Base-by-base conservation (phyloP, 2,888 invertebrate genomes). In the Eupelmus urozonus region DNA sequence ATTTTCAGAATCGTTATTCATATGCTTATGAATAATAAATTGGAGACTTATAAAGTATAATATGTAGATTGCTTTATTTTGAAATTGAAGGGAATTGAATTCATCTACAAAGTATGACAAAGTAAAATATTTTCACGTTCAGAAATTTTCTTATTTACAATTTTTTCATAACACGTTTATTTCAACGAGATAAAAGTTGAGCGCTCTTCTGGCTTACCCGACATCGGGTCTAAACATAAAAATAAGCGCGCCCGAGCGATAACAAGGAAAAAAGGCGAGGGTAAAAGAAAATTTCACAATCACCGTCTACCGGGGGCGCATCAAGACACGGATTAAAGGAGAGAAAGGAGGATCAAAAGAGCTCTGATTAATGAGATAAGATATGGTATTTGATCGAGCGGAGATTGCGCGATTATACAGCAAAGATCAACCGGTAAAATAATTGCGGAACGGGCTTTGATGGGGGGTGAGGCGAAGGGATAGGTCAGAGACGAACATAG, bases 321-420 rank as follows among this genome's bases (percentile, higher is more conserved):
- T 49, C 23, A 40, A 71, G 79, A 60, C 71, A 18, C 16, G 62
- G 67, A 76, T 76, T 73, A 76, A 72, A 70, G 72, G 34, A 34
- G 34, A n/a, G n/a, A n/a, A n/a, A n/a, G n/a, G n/a, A 34, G 53
- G 76, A 79, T 79, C 76, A 79, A 76, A 79, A 79, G 72, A 76
- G 29, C 57, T 63, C 72, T 59, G 79, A 79, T 76, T 79, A 79
- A 76, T 79, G 82, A 79, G 76, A 78, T 78, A 71, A 78, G 63
- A 76, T 77, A 72, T 69, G 69, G 69, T 49, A 57, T 66, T 62
- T 60, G 75, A 79, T 71, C 62, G 71, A 62, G 20, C 53, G 55
- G 55, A 79, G 79, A 79, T 75, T 71, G 63, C 13, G 67, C 66
- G n/a, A n/a, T n/a, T n/a, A 27, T 62, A 55, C 34, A 20, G 66